phyloP scores from a whole-genome alignment of 2,113 vertebrate genomes.

The rat (Rattus norvegicus) region DNA sequence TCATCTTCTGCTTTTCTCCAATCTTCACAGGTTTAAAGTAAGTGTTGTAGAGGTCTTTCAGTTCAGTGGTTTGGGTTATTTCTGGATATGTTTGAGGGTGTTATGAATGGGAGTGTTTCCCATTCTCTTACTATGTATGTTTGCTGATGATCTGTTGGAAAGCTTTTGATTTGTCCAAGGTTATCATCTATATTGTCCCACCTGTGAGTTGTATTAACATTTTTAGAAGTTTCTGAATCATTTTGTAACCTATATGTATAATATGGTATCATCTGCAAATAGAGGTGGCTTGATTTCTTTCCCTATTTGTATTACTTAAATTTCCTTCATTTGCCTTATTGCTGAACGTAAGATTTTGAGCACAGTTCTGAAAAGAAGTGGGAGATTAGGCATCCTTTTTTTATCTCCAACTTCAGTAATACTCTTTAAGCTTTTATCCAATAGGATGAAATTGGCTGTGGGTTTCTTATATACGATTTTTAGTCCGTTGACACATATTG shows the following conservation, averaged over 20 bases:
- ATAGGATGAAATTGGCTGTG: not conserved
- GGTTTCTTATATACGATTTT: no score
- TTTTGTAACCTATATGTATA: not conserved
- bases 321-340: not conserved
- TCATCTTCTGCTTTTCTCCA: not conserved
- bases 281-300: not conserved
- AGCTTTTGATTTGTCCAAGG: not conserved
- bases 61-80: not conserved
- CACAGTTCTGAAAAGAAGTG: not conserved
- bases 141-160: not conserved
- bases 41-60: not conserved
- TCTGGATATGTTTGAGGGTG: not conserved
- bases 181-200: not conserved
- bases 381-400: not conserved
- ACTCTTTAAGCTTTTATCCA: not conserved
- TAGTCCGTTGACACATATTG: no score
- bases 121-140: not conserved
- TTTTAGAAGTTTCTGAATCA: not conserved
- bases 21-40: not conserved
- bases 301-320: not conserved
- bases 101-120: not conserved
- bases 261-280: not conserved
- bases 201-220: not conserved
- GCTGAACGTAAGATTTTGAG: not conserved
- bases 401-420: not conserved